Evolutionary conservation across 2,797 vertebrate species (phyloP), one percentile per base, ranked within the genome.

Genomic region (Falco cherrug): DNA sequence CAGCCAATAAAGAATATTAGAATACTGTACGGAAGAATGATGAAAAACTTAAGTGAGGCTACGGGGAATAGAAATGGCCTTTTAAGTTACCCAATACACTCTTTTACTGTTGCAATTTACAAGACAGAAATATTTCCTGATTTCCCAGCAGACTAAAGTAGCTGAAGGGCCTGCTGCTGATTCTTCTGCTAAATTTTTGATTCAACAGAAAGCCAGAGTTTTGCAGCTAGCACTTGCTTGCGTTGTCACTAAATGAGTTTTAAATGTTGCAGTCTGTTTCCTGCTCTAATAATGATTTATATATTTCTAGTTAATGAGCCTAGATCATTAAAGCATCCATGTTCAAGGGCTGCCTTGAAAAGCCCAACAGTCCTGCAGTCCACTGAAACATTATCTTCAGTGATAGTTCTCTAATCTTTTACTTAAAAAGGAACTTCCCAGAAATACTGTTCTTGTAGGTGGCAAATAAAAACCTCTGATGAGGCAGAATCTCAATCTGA

Each of bases 221-320:
- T 86, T 93, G 39, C 50, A 82, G 67, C 59, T 92, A 15, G 41
- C 18, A 31, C 24, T 29, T 89, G 24, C 48, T 91, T 81, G 53
- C 47, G 5, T 84, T 80, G 61, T 65, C 2, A 9, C 47, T 95
- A 94, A 92, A 64, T 80, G 82, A 84, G 47, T 87, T 93, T 93
- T 93, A 83, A 91, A 92, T 79, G 79, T 71, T 87, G 65, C 76
- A 76, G 37, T 71, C 43, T 91, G 77, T 92, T 95, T 96, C 84
- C 82, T 93, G 87, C 77, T 90, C 57, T 89, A 95, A 75, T 71
- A 61, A 69, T 81, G 73, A 71, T 83, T 92, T 96, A 48, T 85
- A 35, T 80, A 37, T 73, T 91, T 85, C 50, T 68, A 50, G 45
- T 70, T 91, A 93, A 84, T 69, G 35, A 92, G 24, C 75, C 33